phyloP scores from a whole-genome alignment of 2,888 invertebrate species.

The Caenorhabditis sp. region DNA sequence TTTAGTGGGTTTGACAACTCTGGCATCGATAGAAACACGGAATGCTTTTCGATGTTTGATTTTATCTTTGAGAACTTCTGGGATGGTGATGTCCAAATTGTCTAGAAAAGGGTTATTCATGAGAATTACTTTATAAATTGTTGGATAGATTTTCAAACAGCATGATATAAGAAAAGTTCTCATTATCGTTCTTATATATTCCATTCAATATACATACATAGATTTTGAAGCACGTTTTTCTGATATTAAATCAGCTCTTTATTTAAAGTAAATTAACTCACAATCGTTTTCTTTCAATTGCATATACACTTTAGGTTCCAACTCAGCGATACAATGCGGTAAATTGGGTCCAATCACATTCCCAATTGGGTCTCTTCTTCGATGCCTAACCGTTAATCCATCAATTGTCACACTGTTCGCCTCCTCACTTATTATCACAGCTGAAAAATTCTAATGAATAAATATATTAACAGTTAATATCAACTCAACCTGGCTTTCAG shows the following conservation, averaged over 20 bases:
- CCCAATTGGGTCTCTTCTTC: conserved; percentile 16
- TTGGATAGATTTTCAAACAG: too few species aligned
- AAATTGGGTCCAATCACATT: conserved; percentile 7
- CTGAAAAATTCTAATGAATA: conserved; percentile 14
- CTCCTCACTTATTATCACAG: neutral
- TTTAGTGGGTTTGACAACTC: conserved; percentile 49
- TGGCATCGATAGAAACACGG: conserved; percentile 46
- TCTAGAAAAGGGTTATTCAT: conserved; percentile 17
- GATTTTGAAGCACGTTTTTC: too few species aligned
- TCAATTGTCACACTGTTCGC: conserved; percentile 16
- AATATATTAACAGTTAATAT: too few species aligned
- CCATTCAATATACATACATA: too few species aligned
- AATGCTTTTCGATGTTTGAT: conserved; percentile 39
- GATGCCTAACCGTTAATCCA: conserved; percentile 9
- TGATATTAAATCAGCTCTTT: too few species aligned
- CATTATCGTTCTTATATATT: too few species aligned
- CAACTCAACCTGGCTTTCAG: too few species aligned
- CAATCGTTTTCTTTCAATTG: conserved; percentile 38
- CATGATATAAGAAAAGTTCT: too few species aligned
- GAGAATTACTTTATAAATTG: too few species aligned
- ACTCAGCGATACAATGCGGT: conserved; percentile 20
- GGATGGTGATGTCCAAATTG: conserved; percentile 51
- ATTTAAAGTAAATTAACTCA: conserved; percentile 8
- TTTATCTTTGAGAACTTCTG: conserved; percentile 34
- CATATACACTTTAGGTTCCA: conserved; percentile 17